Evolutionary conservation across 2,888 invertebrate species (phyloP), one percentile per base, ranked within the genome.

Genomic region (Aplocera efformata): DNA sequence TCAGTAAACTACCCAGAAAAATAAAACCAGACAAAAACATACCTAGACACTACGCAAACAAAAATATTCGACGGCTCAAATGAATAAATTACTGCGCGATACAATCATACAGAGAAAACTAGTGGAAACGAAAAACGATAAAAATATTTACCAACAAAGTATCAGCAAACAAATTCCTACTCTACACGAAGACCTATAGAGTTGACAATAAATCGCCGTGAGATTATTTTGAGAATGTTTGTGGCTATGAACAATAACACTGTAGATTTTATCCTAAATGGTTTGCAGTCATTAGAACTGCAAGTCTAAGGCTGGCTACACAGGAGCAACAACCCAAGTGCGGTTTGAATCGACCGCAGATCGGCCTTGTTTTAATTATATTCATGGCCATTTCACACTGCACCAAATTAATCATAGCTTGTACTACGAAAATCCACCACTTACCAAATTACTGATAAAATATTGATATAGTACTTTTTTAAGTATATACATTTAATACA

Each of bases 221-320:
- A 51, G 46, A 52, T 40, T 35, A 41, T 45, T 33, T 35, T 48
- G 52, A 23, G 42, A 52, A 53, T 56, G 61, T 70, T 60, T 70
- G 67, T 69, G 65, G 63, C 61, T 49, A 38, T 42, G 47, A 50
- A 77, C 72, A 72, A 76, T 72, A 71, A 74, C 54, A 68, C 72
- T 74, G 59, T 60, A 68, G 72, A 72, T 74, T 75, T 69, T 70
- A 75, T 72, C 68, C 58, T 65, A 50, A 63, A 67, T 63, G 60
- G 59, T 70, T 68, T 63, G 62, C 60, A 66, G 71, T 72, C 73
- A 76, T 78, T 78, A 77, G 68, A 63, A 56, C 50, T 47, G 56
- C 47, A 50, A 20, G 26, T 20, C 13, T 17, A 17, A 17, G 13
- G 13, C 5, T 17, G 13, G 13, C 13, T 17, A 17, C 13, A 17